Base-by-base conservation (phyloP, 2,888 invertebrate species). In the Gymnocheta viridis region DNA sequence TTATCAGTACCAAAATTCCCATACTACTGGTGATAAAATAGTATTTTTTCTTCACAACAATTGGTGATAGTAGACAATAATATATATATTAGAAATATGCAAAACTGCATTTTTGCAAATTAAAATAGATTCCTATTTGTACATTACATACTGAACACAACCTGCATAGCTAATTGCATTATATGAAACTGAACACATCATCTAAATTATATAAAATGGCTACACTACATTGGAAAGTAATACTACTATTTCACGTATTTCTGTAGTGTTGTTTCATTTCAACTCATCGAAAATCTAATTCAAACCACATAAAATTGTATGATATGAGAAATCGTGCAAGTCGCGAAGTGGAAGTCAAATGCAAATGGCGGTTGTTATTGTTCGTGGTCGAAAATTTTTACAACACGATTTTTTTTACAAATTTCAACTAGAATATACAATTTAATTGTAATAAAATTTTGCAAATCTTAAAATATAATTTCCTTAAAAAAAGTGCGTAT, bases 351-450 rank as follows among this genome's bases (percentile, higher is more conserved):
- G 87, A 88, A 89, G 88, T 87, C 88, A 87, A 97, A 96, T 97
- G 96, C 97, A 97, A 98, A 98, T 98, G 98, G 98, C 98, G 97
- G 96, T 97, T 95, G 96, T 97, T 98, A 97, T 98, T 98, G 97
- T 98, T 98, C 97, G 98, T 97, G 96, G 96, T 96, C 83, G 82
- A 86, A 89, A 89, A 90, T 88, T 90, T 89, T 88, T 88, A 88
- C 88, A 89, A 87, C 87, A 89, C 87, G 88, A 87, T 88, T 88
- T 87, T 88, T 90, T 89, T 88, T 90, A 89, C 87, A 89, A 89
- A 89, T 87, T 89, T 88, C 88, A 88, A 87, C 87, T 87, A 87
- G 87, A 88, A 89, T 89, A 87, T 87, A 87, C 78, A 86, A 86
- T 86, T 86, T 84, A 86, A 87, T 87, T 85, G 87, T 85, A 86